Conservation (phyloP, 2,113 vertebrate species). For the Tyto alba region DNA sequence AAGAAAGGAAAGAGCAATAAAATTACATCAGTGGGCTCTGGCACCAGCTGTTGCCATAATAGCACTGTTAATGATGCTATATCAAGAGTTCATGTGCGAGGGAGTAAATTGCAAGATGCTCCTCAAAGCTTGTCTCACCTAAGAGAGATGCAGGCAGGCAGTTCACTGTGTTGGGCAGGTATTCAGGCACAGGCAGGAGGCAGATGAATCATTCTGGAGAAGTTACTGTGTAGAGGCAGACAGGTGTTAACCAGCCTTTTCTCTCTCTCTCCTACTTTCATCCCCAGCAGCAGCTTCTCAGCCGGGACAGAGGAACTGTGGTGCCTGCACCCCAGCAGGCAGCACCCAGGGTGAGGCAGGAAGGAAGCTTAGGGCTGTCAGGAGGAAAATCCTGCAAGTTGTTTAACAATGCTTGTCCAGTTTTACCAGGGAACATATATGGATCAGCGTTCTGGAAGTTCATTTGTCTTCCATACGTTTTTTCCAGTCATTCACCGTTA, state of each 20-base stretch:
- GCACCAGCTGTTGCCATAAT: neutral
- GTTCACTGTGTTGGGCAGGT: neutral
- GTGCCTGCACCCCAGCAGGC: neutral
- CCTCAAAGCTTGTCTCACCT: neutral
- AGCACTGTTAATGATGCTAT: neutral
- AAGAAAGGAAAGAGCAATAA: neutral
- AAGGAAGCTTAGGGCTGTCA: neutral
- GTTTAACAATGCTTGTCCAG: neutral
- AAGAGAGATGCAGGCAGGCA: neutral
- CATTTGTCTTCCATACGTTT: neutral
- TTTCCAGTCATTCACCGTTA: neutral
- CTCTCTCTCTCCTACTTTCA: neutral
- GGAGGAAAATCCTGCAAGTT: neutral
- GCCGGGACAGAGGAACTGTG: neutral
- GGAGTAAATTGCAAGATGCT: neutral
- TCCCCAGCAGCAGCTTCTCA: neutral
- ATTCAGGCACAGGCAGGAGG: accelerated
- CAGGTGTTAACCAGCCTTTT: neutral
- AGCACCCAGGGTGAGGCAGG: accelerated
- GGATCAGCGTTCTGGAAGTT: neutral
- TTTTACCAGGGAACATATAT: neutral
- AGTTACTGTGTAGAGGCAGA: neutral
- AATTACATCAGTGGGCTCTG: neutral
- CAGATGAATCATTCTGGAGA: neutral
- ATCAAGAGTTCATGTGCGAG: neutral